Conservation (phyloP, 2,797 vertebrate genomes). For the Chloroceryle amazona region DNA sequence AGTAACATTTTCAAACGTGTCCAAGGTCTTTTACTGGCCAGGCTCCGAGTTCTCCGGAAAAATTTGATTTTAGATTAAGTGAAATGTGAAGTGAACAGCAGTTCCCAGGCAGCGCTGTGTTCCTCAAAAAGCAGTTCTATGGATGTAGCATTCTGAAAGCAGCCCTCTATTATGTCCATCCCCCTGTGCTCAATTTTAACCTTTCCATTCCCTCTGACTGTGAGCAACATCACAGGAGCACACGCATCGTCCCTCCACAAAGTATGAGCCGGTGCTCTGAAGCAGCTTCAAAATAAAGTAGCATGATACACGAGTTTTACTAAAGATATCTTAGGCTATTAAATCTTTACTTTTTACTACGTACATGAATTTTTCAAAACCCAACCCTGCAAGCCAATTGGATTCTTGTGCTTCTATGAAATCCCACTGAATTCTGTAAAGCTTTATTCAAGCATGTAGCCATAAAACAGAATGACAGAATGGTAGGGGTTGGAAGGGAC, state of each 20-base stretch:
- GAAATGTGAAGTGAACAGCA: background rate
- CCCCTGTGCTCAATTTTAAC: background rate
- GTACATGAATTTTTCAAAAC: background rate
- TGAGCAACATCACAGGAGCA: rapidly evolving
- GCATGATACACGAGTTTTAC: background rate
- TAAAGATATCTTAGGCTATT: background rate
- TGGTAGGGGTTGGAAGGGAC: too few species aligned
- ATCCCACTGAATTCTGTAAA: background rate
- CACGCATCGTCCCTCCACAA: background rate
- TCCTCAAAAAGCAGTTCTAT: background rate
- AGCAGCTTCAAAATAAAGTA: background rate
- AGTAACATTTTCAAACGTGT: background rate
- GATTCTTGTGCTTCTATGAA: background rate
- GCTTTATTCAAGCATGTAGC: background rate
- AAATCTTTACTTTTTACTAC: background rate
- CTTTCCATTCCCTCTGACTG: background rate
- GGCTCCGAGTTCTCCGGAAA: background rate
- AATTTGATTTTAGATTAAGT: background rate
- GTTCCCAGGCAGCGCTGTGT: background rate
- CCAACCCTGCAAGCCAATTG: background rate
- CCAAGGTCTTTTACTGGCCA: background rate
- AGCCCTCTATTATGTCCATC: background rate
- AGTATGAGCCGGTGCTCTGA: background rate
- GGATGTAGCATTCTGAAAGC: background rate
- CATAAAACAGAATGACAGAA: background rate